Percentiles rank a stretch among this genome's conserved stretches.
These are phyloP conservation scores for Lota lota DNA, from an alignment of 2,113 vertebrate species.

Conservation along the genomic window DNA sequence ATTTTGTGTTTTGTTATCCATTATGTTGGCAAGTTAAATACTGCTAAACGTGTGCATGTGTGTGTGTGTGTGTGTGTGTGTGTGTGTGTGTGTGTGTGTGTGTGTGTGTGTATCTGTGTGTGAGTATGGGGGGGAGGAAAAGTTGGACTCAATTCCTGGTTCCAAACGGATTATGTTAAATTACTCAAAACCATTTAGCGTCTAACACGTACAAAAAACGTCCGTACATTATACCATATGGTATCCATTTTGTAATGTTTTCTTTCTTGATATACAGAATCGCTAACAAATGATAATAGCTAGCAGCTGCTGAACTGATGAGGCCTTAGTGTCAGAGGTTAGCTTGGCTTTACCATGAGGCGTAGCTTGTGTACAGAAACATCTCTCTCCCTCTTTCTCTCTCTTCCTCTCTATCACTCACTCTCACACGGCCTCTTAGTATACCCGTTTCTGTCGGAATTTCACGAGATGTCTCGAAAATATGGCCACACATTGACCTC, in stretches of 20 bases:
- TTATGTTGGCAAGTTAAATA: slow-evolving; percentile 16
- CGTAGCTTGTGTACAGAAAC: slow-evolving; percentile 19
- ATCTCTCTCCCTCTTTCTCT: not conserved
- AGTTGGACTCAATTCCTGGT: slow-evolving; percentile 78
- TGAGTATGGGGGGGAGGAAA: slow-evolving; percentile 1
- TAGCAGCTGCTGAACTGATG: slow-evolving; percentile 83
- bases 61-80: slow-evolving; percentile 23
- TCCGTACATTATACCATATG: slow-evolving; percentile 87
- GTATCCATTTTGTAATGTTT: slow-evolving; percentile 85
- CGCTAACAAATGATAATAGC: slow-evolving; percentile 89
- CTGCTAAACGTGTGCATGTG: slow-evolving; percentile 17
- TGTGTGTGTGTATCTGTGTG: slow-evolving; percentile 3
- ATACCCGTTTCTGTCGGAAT: not conserved
- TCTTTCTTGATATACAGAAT: slow-evolving; percentile 87
- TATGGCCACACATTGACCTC: too few relatives aligned
- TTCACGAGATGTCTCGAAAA: not conserved
- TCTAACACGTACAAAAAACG: slow-evolving; percentile 81
- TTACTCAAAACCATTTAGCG: slow-evolving; percentile 88
- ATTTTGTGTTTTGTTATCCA: slow-evolving; percentile 67
- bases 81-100: slow-evolving; percentile 5
- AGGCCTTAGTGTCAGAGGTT: slow-evolving; percentile 50
- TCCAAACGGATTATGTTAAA: slow-evolving; percentile 85
- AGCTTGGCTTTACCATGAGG: slow-evolving; percentile 57
- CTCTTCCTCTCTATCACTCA: not conserved
- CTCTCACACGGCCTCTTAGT: not conserved